phyloP scores from a whole-genome alignment of 2,113 vertebrate genomes.

The Stegastes partitus region DNA sequence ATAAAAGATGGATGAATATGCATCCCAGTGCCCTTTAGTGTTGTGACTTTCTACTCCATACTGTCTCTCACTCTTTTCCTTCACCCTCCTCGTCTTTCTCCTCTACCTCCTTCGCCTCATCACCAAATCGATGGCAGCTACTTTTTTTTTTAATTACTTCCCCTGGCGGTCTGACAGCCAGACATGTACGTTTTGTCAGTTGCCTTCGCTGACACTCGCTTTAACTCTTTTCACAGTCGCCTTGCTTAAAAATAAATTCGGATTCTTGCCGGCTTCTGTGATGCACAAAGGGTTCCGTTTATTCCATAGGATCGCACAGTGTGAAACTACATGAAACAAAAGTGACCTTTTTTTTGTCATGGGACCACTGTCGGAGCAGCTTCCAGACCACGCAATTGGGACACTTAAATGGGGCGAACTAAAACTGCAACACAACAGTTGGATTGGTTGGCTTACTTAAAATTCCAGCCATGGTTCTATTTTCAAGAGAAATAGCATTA shows the following conservation, averaged over 20 bases:
- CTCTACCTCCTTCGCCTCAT: not conserved
- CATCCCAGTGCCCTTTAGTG: not conserved
- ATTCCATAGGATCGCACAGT: not conserved
- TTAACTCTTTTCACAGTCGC: conserved; percentile 2
- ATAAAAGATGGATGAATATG: not conserved
- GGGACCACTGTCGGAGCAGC: not conserved
- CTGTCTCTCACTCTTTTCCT: not conserved
- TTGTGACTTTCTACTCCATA: conserved; percentile 1
- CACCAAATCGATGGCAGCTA: conserved; percentile 41
- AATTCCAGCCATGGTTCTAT: not conserved
- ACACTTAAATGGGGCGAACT: not conserved
- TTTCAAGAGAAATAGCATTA: not conserved
- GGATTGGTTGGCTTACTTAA: not conserved
- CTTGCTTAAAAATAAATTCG: not conserved
- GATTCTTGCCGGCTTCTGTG: not conserved
- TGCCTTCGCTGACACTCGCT: not conserved
- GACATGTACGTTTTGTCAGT: conserved; percentile 41
- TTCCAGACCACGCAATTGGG: not conserved
- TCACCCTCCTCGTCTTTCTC: not conserved
- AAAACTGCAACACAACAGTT: not conserved
- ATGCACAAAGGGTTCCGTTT: not conserved
- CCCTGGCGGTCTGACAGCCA: conserved; percentile 46
- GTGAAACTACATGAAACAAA: not conserved
- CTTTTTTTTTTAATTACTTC: conserved; percentile 64
- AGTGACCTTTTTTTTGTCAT: not conserved